Percentiles rank a stretch among this genome's conserved stretches.
phyloP scores from a whole-genome alignment of 1,140 invertebrate genomes.

The Eciton burchellii region DNA sequence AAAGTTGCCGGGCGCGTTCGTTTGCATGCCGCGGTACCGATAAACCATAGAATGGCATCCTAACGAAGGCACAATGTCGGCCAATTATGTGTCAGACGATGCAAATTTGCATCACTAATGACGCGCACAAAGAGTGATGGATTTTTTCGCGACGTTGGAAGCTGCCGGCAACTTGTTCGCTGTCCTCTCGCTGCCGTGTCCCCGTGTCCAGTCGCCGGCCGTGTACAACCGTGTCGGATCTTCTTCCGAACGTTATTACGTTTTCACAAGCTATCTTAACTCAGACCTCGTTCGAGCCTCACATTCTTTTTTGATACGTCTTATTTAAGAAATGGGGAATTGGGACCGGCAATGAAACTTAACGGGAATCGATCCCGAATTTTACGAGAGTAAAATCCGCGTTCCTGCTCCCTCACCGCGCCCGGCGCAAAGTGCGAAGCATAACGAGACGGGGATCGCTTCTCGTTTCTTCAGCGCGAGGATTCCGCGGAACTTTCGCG shows the following conservation, averaged over 20 bases:
- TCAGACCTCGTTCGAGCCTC: background rate
- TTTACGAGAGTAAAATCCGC: background rate
- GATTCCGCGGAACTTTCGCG: no score
- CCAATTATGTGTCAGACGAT: constrained; percentile 74
- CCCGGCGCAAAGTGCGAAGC: no score
- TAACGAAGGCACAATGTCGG: constrained; percentile 79
- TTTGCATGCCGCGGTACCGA: constrained; percentile 27
- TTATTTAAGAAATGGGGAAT: no score
- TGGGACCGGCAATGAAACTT: no score
- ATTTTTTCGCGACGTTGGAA: constrained; percentile 60
- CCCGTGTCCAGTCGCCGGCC: constrained; percentile 54
- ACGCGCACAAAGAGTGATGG: constrained; percentile 65
- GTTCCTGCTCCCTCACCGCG: background rate
- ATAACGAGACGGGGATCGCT: background rate
- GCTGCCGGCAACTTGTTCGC: constrained; percentile 44
- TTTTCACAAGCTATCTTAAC: background rate
- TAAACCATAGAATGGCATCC: constrained; percentile 72
- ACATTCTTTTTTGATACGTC: no score
- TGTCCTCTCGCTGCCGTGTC: constrained; percentile 45
- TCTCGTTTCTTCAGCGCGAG: constrained; percentile 5
- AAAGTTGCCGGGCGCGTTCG: constrained; percentile 50
- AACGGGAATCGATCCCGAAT: background rate
- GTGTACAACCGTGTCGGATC: constrained; percentile 2
- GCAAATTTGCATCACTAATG: constrained; percentile 77
- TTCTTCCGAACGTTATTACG: constrained; percentile 15